Evolutionary conservation across 2,797 vertebrate species (phyloP).

Genomic region (Acanthornis magna): DNA sequence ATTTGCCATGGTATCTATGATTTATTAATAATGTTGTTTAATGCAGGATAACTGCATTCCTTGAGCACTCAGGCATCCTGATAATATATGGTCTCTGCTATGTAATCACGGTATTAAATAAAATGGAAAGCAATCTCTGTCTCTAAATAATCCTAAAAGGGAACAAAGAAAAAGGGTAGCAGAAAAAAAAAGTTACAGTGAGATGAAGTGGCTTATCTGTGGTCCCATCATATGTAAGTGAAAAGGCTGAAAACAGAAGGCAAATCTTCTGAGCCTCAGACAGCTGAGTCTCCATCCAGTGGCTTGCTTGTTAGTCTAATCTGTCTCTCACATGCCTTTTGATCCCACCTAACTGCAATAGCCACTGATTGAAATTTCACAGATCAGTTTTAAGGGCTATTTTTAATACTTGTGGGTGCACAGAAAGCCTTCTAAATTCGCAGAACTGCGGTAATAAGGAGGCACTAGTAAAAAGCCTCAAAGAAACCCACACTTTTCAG

Average conservation of each 20-base stretch:
- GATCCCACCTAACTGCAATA: neutral
- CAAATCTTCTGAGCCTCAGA: neutral
- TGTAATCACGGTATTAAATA: neutral
- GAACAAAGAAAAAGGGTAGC: neutral
- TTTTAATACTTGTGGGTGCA: neutral
- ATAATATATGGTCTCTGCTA: neutral
- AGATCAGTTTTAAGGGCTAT: neutral
- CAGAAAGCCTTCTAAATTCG: neutral
- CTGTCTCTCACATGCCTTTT: neutral
- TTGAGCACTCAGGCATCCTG: neutral
- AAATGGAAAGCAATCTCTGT: neutral
- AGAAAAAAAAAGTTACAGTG: neutral
- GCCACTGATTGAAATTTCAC: neutral
- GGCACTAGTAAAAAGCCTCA: neutral
- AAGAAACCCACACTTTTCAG: neutral
- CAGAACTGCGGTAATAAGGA: neutral
- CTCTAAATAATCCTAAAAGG: neutral
- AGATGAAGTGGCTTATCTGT: neutral
- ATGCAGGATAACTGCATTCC: neutral
- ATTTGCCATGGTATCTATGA: neutral
- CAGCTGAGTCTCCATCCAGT: neutral
- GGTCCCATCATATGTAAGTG: neutral
- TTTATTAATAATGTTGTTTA: slow-evolving; percentile 32
- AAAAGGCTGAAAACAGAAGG: neutral
- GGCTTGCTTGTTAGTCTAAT: neutral